phyloP scores from a whole-genome alignment of 1,140 invertebrate species.

The Trichogramma pretiosum region DNA sequence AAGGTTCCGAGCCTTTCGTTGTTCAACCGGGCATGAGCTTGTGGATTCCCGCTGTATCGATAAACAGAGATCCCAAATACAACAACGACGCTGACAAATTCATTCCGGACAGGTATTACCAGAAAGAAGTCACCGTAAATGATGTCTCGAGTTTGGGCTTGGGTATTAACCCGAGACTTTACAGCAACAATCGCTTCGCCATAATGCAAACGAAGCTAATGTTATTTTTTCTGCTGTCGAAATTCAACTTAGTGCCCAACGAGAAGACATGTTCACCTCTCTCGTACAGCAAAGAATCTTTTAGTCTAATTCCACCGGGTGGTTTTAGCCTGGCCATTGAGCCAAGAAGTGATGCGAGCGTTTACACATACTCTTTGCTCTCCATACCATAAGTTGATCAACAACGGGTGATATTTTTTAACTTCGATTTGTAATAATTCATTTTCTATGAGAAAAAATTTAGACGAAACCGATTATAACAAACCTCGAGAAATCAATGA shows the following conservation, averaged over 20 bases:
- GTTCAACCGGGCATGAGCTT: background rate
- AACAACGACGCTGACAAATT: background rate
- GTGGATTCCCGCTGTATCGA: background rate
- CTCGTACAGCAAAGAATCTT: constrained; percentile 19
- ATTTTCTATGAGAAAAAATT: no score
- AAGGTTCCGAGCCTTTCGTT: background rate
- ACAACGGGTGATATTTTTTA: no score
- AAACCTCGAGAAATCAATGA: no score
- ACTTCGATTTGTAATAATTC: no score
- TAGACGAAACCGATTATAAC: no score
- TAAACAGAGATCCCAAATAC: background rate
- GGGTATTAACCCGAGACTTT: constrained; percentile 21
- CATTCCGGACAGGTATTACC: background rate
- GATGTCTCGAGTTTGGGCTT: constrained; percentile 21
- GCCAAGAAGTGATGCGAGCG: no score
- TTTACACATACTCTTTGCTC: no score
- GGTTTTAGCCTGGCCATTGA: constrained; percentile 30
- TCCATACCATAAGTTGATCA: no score
- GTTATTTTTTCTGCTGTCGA: constrained; percentile 28
- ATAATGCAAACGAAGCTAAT: constrained; percentile 27
- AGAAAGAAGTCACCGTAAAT: constrained; percentile 20
- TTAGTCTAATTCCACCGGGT: constrained; percentile 23
- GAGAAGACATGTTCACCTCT: constrained; percentile 28
- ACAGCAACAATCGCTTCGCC: constrained; percentile 35
- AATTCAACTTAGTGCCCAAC: constrained; percentile 23